These are phyloP conservation scores for Agriopis marginaria DNA, from an alignment of 2,888 invertebrate genomes.

Conservation along the genomic window DNA sequence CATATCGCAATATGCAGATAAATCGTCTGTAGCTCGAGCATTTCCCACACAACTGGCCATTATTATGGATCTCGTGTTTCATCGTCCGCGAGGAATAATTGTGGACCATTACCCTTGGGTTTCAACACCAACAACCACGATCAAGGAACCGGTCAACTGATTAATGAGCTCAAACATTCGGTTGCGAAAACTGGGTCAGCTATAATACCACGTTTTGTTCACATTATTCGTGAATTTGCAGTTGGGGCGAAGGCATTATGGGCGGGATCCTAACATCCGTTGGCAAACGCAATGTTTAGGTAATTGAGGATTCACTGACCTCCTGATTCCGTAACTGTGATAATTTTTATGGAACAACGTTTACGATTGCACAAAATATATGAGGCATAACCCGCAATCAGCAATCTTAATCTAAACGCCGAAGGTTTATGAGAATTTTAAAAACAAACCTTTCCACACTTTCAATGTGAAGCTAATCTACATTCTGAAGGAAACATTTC, in stretches of 20 bases:
- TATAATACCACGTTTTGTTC: conserved; percentile 58
- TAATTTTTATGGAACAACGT: conserved; percentile 24
- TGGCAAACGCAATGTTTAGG: conserved; percentile 38
- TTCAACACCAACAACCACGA: conserved; percentile 63
- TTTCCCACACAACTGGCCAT: conserved; percentile 68
- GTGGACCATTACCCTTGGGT: conserved; percentile 55
- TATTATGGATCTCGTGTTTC: conserved; percentile 64
- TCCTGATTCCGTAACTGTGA: conserved; percentile 29
- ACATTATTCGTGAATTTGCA: conserved; percentile 22
- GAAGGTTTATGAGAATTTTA: conserved; percentile 7
- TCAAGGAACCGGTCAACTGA: conserved; percentile 65
- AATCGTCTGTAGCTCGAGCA: conserved; percentile 53
- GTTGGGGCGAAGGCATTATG: conserved; percentile 31
- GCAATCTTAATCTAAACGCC: conserved; percentile 9
- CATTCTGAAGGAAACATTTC: conserved; percentile 12
- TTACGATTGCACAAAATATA: conserved; percentile 19
- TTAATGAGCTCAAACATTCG: conserved; percentile 62
- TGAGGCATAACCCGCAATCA: conserved; percentile 24
- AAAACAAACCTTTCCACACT: conserved; percentile 11
- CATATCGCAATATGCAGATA: conserved; percentile 62
- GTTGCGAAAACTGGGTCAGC: conserved; percentile 66
- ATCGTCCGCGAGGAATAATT: conserved; percentile 59
- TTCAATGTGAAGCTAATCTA: conserved; percentile 9
- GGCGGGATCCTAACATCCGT: conserved; percentile 49
- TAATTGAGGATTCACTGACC: conserved; percentile 36